Conservation (phyloP, 2,113 vertebrate species). For the Boleophthalmus pectinirostris region DNA sequence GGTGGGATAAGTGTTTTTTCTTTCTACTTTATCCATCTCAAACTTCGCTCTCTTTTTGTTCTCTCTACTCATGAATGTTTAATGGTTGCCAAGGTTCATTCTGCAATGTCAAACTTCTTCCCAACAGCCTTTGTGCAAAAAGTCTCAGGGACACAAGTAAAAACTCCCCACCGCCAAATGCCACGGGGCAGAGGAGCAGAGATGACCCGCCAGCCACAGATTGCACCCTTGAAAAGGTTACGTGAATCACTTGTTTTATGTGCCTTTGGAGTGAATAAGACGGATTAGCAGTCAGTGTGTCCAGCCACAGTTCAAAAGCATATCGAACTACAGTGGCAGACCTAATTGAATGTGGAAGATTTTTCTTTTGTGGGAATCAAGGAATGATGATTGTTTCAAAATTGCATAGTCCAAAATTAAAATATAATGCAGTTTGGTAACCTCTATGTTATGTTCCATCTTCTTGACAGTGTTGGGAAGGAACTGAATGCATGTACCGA, state of each 20-base stretch:
- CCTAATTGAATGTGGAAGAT: conserved; percentile 12
- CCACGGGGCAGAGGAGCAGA: conserved; percentile 24
- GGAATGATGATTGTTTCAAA: no score
- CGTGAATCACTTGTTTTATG: conserved; percentile 28
- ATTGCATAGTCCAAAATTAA: neutral
- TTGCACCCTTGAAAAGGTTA: conserved; percentile 26
- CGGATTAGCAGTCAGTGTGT: conserved; percentile 11
- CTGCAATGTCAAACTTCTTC: conserved; percentile 50
- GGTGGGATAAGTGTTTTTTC: conserved; percentile 6
- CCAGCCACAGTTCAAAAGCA: conserved; percentile 20
- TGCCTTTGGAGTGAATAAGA: conserved; percentile 26
- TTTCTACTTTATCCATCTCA: conserved; percentile 11
- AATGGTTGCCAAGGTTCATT: conserved; percentile 46
- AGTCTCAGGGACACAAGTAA: conserved; percentile 26
- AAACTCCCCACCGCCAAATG: conserved; percentile 31
- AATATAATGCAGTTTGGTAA: no score
- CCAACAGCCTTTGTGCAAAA: conserved; percentile 21
- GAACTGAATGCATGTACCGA: no score
- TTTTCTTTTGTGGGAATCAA: neutral
- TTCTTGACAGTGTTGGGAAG: neutral
- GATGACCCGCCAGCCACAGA: neutral
- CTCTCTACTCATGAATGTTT: conserved; percentile 60
- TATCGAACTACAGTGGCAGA: conserved; percentile 4
- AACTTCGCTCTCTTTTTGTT: conserved; percentile 41
- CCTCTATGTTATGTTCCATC: neutral